Evolutionary conservation across 2,888 invertebrate genomes (phyloP).

Genomic region (Rutpela maculata): DNA sequence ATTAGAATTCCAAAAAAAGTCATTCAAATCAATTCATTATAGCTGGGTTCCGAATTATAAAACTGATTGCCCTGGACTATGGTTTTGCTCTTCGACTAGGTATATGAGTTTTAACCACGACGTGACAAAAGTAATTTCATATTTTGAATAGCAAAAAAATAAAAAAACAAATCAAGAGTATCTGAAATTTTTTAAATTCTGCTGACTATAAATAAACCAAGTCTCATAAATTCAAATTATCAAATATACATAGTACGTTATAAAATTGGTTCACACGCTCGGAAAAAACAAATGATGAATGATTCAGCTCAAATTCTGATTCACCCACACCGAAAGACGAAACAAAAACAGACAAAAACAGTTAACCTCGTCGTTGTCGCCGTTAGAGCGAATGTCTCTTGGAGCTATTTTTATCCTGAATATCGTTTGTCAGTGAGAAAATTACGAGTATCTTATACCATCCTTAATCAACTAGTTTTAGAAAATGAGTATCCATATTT

Average conservation of each 20-base stretch:
- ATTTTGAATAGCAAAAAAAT: too few relatives aligned
- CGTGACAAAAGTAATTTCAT: too few relatives aligned
- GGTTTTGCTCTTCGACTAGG: too few relatives aligned
- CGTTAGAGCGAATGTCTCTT: constrained; percentile 19
- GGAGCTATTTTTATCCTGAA: constrained; percentile 15
- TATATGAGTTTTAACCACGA: too few relatives aligned
- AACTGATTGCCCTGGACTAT: too few relatives aligned
- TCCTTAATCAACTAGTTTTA: neutral
- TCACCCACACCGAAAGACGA: constrained; percentile 38
- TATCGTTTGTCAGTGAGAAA: neutral
- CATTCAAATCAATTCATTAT: too few relatives aligned
- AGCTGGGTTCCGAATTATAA: too few relatives aligned
- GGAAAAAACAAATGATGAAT: constrained; percentile 33
- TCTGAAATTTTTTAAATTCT: neutral
- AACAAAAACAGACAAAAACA: constrained; percentile 28
- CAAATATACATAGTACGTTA: neutral
- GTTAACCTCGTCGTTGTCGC: constrained; percentile 16
- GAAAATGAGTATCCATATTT: neutral
- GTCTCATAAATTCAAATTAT: constrained; percentile 31
- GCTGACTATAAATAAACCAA: constrained; percentile 4
- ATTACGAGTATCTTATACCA: neutral
- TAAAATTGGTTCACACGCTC: constrained; percentile 33
- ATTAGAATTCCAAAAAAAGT: too few relatives aligned
- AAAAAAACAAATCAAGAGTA: too few relatives aligned
- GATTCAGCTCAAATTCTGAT: constrained; percentile 38